A percentile compares a stretch with the other conserved stretches of the same genome.
phyloP scores from a whole-genome alignment of 2,797 vertebrate species.

The Sphenopsis melanotis region DNA sequence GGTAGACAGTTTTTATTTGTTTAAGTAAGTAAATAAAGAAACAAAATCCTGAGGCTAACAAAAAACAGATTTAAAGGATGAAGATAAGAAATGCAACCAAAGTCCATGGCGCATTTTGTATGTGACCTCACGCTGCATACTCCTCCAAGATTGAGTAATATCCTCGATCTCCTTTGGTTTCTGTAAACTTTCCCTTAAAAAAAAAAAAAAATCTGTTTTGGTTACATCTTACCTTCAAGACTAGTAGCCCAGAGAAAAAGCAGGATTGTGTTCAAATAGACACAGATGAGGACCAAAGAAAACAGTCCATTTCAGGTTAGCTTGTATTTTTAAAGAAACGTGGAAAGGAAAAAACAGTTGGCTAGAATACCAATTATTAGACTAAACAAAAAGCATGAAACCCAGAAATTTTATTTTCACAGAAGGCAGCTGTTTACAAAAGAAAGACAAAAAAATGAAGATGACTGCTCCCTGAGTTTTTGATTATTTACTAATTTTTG shows the following conservation, averaged over 20 bases:
- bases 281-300: neutral
- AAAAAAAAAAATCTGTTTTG: neutral
- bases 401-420: neutral
- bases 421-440: neutral
- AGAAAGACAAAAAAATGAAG: neutral
- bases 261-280: neutral
- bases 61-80: neutral
- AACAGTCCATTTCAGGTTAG: neutral
- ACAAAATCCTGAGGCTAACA: neutral
- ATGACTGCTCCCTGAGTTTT: neutral
- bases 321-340: neutral
- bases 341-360: neutral
- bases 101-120: constrained; percentile 5
- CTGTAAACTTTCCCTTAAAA: neutral
- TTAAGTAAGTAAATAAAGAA: neutral
- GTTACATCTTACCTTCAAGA: neutral
- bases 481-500: neutral
- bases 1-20: neutral
- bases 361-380: neutral
- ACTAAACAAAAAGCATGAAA: constrained; percentile 1
- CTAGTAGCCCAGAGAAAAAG: neutral
- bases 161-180: neutral
- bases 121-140: neutral
- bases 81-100: neutral
- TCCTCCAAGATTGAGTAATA: constrained; percentile 28